Conservation (phyloP, 2,113 vertebrate genomes). For the Trachemys scripta region DNA sequence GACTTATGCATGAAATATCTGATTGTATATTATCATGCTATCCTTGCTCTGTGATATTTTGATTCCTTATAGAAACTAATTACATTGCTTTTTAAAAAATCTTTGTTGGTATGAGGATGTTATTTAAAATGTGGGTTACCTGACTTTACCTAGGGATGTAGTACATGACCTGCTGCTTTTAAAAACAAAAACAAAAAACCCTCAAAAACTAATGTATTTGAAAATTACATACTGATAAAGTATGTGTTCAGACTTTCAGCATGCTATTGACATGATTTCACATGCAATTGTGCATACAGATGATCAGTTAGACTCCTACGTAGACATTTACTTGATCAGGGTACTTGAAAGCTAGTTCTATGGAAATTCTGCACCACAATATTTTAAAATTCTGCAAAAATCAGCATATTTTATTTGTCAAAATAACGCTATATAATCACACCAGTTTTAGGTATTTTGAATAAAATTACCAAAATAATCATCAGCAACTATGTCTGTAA, state of each 20-base stretch:
- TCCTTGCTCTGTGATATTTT: constrained; percentile 9
- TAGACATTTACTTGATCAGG: not conserved
- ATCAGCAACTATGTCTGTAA: too few species aligned
- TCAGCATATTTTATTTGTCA: too few species aligned
- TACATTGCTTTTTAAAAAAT: not conserved
- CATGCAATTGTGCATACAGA: not conserved
- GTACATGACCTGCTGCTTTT: not conserved
- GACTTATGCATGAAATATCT: not conserved
- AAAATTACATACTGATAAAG: not conserved
- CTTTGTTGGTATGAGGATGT: not conserved
- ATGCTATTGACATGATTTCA: not conserved
- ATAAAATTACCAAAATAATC: too few species aligned
- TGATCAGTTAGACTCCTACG: not conserved
- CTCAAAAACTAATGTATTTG: not conserved
- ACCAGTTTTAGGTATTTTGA: too few species aligned
- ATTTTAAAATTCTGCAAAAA: too few species aligned
- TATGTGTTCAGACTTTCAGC: not conserved
- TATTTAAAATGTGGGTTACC: not conserved
- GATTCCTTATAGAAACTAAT: not conserved
- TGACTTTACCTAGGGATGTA: not conserved
- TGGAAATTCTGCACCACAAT: too few species aligned
- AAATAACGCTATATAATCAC: too few species aligned
- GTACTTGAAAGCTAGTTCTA: not conserved
- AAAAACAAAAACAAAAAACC: not conserved
- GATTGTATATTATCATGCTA: not conserved